Percentiles rank a stretch among this genome's conserved stretches.
Conservation (phyloP, 2,888 invertebrate species). For the Pseudococcus jackbeardsleyi region DNA sequence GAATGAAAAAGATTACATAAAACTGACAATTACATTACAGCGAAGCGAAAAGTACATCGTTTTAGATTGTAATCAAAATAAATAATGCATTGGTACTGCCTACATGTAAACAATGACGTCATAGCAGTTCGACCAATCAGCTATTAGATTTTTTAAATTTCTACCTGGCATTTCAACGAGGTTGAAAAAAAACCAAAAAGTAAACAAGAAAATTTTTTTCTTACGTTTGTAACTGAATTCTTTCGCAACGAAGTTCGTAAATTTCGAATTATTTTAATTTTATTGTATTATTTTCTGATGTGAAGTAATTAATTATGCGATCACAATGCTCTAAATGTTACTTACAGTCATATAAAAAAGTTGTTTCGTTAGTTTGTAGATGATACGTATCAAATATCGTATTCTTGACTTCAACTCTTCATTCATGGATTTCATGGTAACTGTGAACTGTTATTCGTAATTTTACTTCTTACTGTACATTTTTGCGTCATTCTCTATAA, state of each 20-base stretch:
- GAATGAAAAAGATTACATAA: conserved; percentile 5
- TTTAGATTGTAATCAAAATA: conserved; percentile 22
- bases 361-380: background rate
- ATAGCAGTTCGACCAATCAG: background rate
- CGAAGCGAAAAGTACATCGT: background rate
- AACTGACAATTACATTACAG: conserved; percentile 7
- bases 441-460: background rate
- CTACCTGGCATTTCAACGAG: background rate
- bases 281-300: background rate
- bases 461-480: background rate
- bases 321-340: background rate
- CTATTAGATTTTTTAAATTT: background rate
- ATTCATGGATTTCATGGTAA: background rate
- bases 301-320: background rate
- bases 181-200: conserved; percentile 41
- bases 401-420: background rate
- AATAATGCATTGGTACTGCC: conserved; percentile 35
- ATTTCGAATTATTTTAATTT: conserved; percentile 18
- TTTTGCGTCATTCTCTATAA: background rate
- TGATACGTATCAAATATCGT: background rate
- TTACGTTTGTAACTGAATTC: conserved; percentile 42
- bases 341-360: background rate
- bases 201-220: conserved; percentile 20
- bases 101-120: conserved; percentile 45
- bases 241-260: background rate